Evolutionary conservation across 2,797 vertebrate genomes (phyloP), one percentile per base, ranked within the genome.

Genomic region (Sebastes ruberrimus): DNA sequence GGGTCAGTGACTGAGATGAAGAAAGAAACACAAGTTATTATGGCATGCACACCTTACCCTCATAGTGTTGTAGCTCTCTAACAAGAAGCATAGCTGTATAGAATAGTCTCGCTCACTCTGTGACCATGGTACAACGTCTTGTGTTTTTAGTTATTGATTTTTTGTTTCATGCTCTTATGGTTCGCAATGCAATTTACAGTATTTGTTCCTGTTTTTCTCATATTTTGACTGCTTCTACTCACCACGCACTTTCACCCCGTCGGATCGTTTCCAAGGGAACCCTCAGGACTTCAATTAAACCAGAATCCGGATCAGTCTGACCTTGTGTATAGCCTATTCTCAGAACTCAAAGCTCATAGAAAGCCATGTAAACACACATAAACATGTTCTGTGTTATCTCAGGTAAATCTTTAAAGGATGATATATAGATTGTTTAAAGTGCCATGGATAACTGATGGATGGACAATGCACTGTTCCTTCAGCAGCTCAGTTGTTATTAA

Each of bases 251-350:
- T 65, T 62, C 67, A 42, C 57, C 33, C 5, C 7, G 1, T 46
- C 32, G 4, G 22, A 27, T 74, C 42, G 90, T 93, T 91, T 91
- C 91, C 85, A 88, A 77, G 90, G 92, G 14, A 91, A 92, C 87
- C n/a, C 71, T 46, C 25, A 1, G 56, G 23, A 78, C 27, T 82
- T 86, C 62, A 78, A 69, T 90, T 83, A 76, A 74, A 77, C 28
- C 0, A 2, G 33, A 74, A 82, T 64, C 25, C 68, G 64, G 78
- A 71, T 74, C 78, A 86, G 4, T 1, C 66, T 79, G 80, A 88
- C 84, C 88, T 78, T 69, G 27, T 38, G 33, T 23, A 2, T 10
- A 25, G 10, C 38, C 6, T 42, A 2, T 85, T 85, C 63, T 74
- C n/a, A 75, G 78, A 84, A 80, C 33, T 56, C 20, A 23, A 32